Evolutionary conservation across 2,113 vertebrate genomes (phyloP), one percentile per base, ranked within the genome.

Genomic region (Choloepus hoffmanni): DNA sequence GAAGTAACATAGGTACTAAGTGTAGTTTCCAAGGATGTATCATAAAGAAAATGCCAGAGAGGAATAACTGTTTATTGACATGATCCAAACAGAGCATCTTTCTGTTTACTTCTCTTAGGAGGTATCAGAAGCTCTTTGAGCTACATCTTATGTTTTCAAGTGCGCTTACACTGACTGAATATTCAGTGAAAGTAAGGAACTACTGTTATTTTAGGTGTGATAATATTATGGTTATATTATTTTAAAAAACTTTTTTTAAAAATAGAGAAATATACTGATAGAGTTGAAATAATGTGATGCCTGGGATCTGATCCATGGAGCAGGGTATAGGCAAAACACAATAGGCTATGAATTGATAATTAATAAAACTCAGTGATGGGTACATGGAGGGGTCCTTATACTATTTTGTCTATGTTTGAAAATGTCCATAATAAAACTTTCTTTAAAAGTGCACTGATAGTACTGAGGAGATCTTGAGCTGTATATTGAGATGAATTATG

Each of bases 131-230:
- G 24, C 26, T 86, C 89, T 81, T 60, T 18, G 30, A 95, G 36
- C 79, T 82, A n/a, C 1, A 26, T 68, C 50, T 87, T 92, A 40
- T 16, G 19, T 91, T 96, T 96, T 92, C 53, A 16, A 91, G 60
- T 21, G 7, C 93, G 15, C 7, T 58, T 50, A 88, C 18, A 79
- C 26, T 95, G 50, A 87, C 26, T 91, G 58, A 85, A 24, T 87
- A 60, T 33, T 89, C 26, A 84, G 36, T 76, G 40, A 92, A 90
- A 67, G 94, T 67, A 82, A 78, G 45, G 36, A 85, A 68, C 70
- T 86, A 45, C 65, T 67, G 7, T 90, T 81, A 28, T 60, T 13
- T 68, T n/a, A 76, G 76, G 15, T 84, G 30, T 78, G 48, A 53
- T 78, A 18, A 76, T 45, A 48, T 76, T 45, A 48, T 85, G 33